Evolutionary conservation across 2,113 vertebrate species (phyloP).

Genomic region (Diadophis punctatus): DNA sequence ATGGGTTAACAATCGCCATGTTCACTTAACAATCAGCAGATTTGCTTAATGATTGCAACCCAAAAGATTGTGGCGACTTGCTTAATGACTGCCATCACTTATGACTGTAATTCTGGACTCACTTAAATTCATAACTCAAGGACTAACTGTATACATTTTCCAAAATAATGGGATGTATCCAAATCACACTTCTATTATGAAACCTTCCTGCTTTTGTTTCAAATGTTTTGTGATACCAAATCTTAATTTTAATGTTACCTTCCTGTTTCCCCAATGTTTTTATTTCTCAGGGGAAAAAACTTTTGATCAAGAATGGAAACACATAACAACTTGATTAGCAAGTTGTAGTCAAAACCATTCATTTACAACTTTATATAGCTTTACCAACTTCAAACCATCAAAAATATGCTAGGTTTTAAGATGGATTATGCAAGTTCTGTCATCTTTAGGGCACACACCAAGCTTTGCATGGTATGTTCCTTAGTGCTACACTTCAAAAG

Average conservation of each 20-base stretch:
- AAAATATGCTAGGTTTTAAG: background rate
- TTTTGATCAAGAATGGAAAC: background rate
- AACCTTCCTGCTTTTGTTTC: background rate
- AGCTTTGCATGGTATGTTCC: background rate
- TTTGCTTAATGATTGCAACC: background rate
- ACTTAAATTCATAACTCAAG: background rate
- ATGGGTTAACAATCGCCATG: background rate
- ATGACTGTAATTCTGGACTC: background rate
- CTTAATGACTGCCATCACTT: background rate
- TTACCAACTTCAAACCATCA: background rate
- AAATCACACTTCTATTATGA: background rate
- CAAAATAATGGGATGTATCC: background rate
- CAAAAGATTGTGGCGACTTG: background rate
- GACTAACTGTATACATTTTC: background rate
- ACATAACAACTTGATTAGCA: background rate
- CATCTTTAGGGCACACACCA: background rate
- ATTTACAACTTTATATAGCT: background rate
- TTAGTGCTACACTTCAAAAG: background rate
- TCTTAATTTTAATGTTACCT: background rate
- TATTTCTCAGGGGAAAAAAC: background rate
- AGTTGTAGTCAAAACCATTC: background rate
- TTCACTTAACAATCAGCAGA: background rate
- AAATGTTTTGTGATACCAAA: background rate
- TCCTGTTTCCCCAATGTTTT: background rate
- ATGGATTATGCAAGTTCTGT: background rate